Evolutionary conservation across 2,888 invertebrate genomes (phyloP).

Genomic region (Drosophila tripunctata): DNA sequence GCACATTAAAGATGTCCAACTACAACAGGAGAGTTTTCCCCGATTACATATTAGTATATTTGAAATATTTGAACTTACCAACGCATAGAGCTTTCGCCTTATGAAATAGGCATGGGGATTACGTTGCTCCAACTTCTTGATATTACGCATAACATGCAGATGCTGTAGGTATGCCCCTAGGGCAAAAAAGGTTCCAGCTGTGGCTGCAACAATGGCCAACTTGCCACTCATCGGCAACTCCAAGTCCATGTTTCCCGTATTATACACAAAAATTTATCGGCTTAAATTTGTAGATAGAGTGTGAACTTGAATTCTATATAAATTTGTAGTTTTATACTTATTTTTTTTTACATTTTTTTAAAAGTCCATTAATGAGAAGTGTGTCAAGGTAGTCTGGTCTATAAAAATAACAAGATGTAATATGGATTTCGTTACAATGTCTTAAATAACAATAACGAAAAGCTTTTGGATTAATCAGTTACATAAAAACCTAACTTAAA

Average conservation of each 20-base stretch:
- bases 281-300: not conserved
- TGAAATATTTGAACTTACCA: constrained; percentile 37
- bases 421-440: too few relatives aligned
- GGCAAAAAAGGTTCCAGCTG: constrained; percentile 71
- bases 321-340: not conserved
- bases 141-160: constrained; percentile 58
- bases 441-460: too few relatives aligned
- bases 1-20: constrained; percentile 51
- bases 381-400: not conserved
- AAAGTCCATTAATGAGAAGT: not conserved
- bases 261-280: constrained; percentile 20
- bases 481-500: too few relatives aligned
- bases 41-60: not conserved
- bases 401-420: too few relatives aligned
- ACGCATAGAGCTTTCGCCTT: constrained; percentile 58
- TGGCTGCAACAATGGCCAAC: constrained; percentile 62
- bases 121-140: constrained; percentile 53
- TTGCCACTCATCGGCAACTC: constrained; percentile 42
- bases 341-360: not conserved
- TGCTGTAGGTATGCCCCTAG: constrained; percentile 75
- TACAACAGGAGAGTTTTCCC: constrained; percentile 10
- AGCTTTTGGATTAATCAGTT: too few relatives aligned
- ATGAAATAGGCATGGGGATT: constrained; percentile 72
- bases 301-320: not conserved
- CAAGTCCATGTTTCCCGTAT: too few relatives aligned